Evolutionary conservation across 2,113 vertebrate genomes (phyloP).

Genomic region (Centrocercus urophasianus): DNA sequence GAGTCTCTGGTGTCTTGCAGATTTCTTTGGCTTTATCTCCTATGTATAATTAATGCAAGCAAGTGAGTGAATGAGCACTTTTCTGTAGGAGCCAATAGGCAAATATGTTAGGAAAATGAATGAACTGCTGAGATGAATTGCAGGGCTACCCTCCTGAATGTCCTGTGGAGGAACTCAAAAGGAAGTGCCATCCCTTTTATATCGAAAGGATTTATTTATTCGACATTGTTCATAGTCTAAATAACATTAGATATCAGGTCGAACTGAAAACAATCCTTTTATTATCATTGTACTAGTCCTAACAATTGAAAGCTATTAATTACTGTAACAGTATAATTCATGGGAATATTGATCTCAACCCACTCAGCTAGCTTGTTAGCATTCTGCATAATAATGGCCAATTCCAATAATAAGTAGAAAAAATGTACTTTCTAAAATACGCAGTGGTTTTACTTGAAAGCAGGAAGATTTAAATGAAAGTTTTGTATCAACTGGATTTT

Average conservation of each 20-base stretch:
- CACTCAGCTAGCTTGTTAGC: constrained; percentile 29
- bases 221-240: constrained; percentile 38
- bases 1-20: not conserved
- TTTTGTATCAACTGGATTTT: not conserved
- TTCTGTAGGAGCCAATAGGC: constrained; percentile 10
- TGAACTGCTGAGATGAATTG: constrained; percentile 26
- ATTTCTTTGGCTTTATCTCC: not conserved
- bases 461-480: not conserved
- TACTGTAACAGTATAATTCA: constrained; percentile 34
- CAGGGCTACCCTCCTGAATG: not conserved
- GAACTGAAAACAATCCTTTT: constrained; percentile 29
- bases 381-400: constrained; percentile 30
- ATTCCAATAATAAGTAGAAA: constrained; percentile 71
- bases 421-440: constrained; percentile 32
- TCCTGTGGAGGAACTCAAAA: not conserved
- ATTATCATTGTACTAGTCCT: constrained; percentile 40
- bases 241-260: constrained; percentile 5
- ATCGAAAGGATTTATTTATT: constrained; percentile 49
- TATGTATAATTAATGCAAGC: constrained; percentile 5
- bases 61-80: not conserved
- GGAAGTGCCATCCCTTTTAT: not conserved
- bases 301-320: constrained; percentile 66
- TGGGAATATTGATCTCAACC: constrained; percentile 67
- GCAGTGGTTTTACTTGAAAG: constrained; percentile 1
- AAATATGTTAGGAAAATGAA: constrained; percentile 6